Conservation (phyloP, 1,140 invertebrate species). For the Drosophila busckii region DNA sequence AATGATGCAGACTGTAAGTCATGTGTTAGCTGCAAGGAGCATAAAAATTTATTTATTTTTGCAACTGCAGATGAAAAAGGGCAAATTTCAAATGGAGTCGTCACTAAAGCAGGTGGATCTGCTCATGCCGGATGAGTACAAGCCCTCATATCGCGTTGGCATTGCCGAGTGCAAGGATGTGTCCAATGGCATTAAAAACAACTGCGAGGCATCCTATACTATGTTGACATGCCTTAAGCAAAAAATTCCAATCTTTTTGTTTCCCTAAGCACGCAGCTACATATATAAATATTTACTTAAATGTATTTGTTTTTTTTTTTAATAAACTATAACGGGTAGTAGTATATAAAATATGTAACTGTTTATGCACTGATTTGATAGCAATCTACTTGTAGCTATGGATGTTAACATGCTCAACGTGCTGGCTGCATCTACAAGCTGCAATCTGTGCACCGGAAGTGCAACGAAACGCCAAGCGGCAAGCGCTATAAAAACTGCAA, state of each 20-base stretch:
- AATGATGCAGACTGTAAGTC: constrained; percentile 71
- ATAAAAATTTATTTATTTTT: background rate
- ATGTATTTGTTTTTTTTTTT: background rate
- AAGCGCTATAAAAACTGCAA: too few species aligned
- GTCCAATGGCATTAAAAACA: constrained; percentile 60
- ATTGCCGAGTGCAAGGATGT: constrained; percentile 56
- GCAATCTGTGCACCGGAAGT: too few species aligned
- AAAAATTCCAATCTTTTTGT: constrained; percentile 61
- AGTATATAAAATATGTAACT: background rate
- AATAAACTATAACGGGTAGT: background rate
- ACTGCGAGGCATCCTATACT: constrained; percentile 61
- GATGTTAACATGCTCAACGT: too few species aligned
- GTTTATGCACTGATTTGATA: too few species aligned
- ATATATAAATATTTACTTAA: background rate
- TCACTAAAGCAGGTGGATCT: constrained; percentile 69
- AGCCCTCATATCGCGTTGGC: constrained; percentile 50
- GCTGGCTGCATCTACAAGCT: too few species aligned
- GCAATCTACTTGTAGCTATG: too few species aligned
- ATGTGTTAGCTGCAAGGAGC: background rate
- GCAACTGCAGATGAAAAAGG: constrained; percentile 63
- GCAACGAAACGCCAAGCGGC: too few species aligned
- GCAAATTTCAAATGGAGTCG: constrained; percentile 62
- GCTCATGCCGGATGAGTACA: constrained; percentile 62
- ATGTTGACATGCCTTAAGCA: constrained; percentile 51
- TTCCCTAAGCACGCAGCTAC: constrained; percentile 50